These are phyloP conservation scores for Parambassis ranga DNA, from an alignment of 2,797 vertebrate species.

Conservation along the genomic window DNA sequence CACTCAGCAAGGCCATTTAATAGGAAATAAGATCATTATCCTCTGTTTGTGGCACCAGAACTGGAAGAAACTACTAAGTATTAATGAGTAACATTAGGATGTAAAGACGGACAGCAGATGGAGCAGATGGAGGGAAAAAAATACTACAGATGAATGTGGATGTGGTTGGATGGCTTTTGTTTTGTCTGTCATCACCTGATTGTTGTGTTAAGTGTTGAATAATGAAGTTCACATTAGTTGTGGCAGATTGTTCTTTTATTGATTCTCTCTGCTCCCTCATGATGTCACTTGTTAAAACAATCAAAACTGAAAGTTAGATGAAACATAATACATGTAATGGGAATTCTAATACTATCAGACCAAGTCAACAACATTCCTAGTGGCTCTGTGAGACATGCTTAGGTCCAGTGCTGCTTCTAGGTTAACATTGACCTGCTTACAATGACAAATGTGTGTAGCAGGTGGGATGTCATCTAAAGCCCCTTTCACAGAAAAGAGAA, in stretches of 20 bases:
- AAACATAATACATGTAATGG: neutral
- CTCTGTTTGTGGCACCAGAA: constrained; percentile 42
- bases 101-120: constrained; percentile 38
- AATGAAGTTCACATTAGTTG: no score
- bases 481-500: no score
- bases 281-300: neutral
- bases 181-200: constrained; percentile 13
- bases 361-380: neutral
- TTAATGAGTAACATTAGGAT: constrained; percentile 45
- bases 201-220: neutral
- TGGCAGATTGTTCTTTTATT: no score
- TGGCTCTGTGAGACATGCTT: neutral
- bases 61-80: constrained; percentile 35
- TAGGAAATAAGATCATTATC: constrained; percentile 64
- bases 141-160: constrained; percentile 9
- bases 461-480: neutral
- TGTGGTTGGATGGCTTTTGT: neutral
- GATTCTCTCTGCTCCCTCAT: no score
- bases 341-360: neutral
- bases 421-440: neutral
- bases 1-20: constrained; percentile 57
- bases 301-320: neutral
- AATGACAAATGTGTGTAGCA: neutral
- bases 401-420: neutral
- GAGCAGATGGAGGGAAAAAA: constrained; percentile 36